Evolutionary conservation across 2,888 invertebrate genomes (phyloP), one percentile per base, ranked within the genome.

Genomic region (Clunio marinus): DNA sequence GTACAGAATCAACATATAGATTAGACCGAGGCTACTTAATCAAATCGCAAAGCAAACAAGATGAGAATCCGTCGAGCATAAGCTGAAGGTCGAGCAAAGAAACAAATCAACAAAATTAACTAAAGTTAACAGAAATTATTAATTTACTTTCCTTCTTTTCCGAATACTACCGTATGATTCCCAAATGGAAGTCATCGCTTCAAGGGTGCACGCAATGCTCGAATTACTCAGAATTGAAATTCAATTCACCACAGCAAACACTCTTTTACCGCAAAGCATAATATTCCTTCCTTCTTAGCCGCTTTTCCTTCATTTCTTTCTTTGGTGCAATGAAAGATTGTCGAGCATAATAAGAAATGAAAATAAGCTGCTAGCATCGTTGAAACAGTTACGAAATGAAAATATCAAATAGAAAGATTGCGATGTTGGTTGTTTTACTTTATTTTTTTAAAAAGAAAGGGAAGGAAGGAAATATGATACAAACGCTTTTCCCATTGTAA

Each of bases 221-320:
- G 22, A 46, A 45, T 63, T 63, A 63, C 63, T 46, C n/a, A 32
- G 17, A 28, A 63, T 63, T 45, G 63, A 63, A 46, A 25, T 63
- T 25, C 45, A 46, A 63, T 45, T 63, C 63, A 46, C 63, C 17
- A 63, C 28, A 10, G 63, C 20, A 63, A 63, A 63, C 46, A 57
- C 7, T 7, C 13, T 57, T n/a, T 25, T 24, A 8, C 58, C 58
- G 27, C 28, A 58, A 28, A 15, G 15, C 32, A 28, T 32, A 51
- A 51, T 51, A 17, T 17, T 20, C 22, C 17, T 15, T 10, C 41
- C 15, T 15, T 10, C 41, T 15, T 41, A 8, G 32, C n/a, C n/a
- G n/a, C n/a, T n/a, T n/a, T n/a, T n/a, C 4, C 5, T 15, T 45
- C 10, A 15, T n/a, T 13, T 4, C 13, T 41, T 41, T 7, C 41